Evolutionary conservation across 2,888 invertebrate genomes (phyloP), one percentile per base, ranked within the genome.

Genomic region (Neoaliturus tenellus): DNA sequence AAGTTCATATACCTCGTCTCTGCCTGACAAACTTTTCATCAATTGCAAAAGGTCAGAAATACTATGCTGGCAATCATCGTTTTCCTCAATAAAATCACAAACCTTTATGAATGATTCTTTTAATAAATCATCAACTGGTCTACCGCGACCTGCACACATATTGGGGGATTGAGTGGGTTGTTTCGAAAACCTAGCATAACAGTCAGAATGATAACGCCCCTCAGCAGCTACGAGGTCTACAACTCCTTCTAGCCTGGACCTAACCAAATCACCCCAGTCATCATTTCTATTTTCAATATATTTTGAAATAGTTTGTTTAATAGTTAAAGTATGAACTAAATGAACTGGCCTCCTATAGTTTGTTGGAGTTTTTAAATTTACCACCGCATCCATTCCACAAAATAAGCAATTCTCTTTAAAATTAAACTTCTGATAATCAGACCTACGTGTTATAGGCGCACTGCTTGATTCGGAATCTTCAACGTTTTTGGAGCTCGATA

Each of bases 181-280:
- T n/a, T n/a, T n/a, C n/a, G n/a, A n/a, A n/a, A n/a, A n/a, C n/a
- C n/a, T n/a, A n/a, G n/a, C n/a, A n/a, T 48, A 48, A 48, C 48
- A 48, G 48, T 48, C 14, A 8, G 6, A 12, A 48, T 48, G 48
- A 48, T 48, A 48, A 48, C 48, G 48, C 6, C 48, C 6, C 17
- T 48, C 17, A 12, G 6, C 48, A 12, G 48, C 48, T 17, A 48
- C 48, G 17, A 48, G 48, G 17, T 48, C 48, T 62, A 62, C 62
- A n/a, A 62, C 62, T 14, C 20, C 62, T 62, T 62, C 62, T 23
- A 62, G 62, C 62, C 62, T 62, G 62, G 62, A 8, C 62, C 62
- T 62, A 62, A 62, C 62, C 69, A 69, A 31, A 69, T 69, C 69
- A 69, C 69, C 69, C 69, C 69, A 69, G 23, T 69, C 69, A 69